Evolutionary conservation across 2,888 invertebrate genomes (phyloP), one percentile per base, ranked within the genome.

Genomic region (Hirtodrosophila duncani): DNA sequence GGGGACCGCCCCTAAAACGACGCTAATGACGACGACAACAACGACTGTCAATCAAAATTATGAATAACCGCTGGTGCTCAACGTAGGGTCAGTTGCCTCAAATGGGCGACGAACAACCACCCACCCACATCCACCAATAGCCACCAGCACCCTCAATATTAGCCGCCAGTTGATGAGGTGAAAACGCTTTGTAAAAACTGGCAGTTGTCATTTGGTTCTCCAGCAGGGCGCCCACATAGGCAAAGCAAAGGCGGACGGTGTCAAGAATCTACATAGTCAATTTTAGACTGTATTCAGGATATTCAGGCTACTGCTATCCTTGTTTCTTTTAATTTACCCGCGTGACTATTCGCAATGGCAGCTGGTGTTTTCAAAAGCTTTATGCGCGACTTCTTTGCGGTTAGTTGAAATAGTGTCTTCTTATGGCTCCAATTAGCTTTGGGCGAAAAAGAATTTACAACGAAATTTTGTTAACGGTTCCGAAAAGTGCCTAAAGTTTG

Each of bases 381-480:
- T 56, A 79, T 86, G 42, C 82, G 86, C 7, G 86, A 85, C 45
- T 70, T 86, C 31, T 86, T 86, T 82, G 84, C 86, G 85, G 85
- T 86, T 68, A 41, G 85, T 83, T 42, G n/a, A 44, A 13, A 41
- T 1, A n/a, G 14, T 20, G 20, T 21, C 8, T 14, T 24, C 30
- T 14, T 29, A 37, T 57, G 31, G 2, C 18, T 34, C 10, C 1
- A 36, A 38, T 23, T 21, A 50, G 11, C 49, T 59, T 60, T 26
- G 10, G n/a, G n/a, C n/a, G n/a, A n/a, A n/a, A 55, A 29, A 30
- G n/a, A 39, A 34, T 11, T 20, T 49, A 13, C 57, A 50, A 44
- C 14, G 18, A 10, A 37, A 37, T 37, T 58, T 58, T 41, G 27
- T n/a, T 5, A 20, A 27, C 26, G 20, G 5, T 1, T 29, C 43